Evolutionary conservation across 2,113 vertebrate species (phyloP).

Genomic region (Myotis yumanensis): DNA sequence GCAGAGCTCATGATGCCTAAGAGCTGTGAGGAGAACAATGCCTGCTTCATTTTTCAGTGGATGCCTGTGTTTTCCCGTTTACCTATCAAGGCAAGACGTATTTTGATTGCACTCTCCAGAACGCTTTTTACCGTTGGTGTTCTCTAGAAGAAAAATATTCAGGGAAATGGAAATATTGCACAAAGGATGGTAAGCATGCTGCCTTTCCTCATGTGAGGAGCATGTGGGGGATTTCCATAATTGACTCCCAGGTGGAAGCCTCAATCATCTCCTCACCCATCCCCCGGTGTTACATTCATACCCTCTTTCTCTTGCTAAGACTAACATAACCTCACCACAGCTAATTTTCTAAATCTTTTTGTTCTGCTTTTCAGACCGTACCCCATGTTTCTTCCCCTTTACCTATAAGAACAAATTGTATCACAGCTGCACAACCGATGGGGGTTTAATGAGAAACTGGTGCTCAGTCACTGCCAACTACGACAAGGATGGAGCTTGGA

Average conservation of each 20-base stretch:
- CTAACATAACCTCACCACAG: background rate
- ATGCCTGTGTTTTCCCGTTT: background rate
- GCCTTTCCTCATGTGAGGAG: background rate
- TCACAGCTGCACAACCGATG: accelerated
- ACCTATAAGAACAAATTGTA: background rate
- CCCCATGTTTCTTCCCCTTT: background rate
- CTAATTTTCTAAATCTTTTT: background rate
- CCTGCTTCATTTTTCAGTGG: background rate
- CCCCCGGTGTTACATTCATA: no score
- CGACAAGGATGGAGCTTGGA: background rate
- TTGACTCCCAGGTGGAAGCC: background rate
- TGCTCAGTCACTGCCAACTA: background rate
- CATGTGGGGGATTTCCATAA: background rate
- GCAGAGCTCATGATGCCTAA: background rate
- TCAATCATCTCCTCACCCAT: background rate
- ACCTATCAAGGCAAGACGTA: accelerated
- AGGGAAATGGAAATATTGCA: background rate
- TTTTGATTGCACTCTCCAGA: background rate
- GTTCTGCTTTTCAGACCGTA: background rate
- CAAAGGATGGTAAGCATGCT: background rate
- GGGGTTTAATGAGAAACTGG: accelerated
- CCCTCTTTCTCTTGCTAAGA: background rate
- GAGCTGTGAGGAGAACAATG: background rate
- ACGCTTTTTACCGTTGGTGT: background rate
- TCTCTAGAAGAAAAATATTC: background rate